A percentile compares a stretch with the other conserved stretches of the same genome.
phyloP scores from a whole-genome alignment of 2,888 invertebrate species.

The Acronicta aceris region DNA sequence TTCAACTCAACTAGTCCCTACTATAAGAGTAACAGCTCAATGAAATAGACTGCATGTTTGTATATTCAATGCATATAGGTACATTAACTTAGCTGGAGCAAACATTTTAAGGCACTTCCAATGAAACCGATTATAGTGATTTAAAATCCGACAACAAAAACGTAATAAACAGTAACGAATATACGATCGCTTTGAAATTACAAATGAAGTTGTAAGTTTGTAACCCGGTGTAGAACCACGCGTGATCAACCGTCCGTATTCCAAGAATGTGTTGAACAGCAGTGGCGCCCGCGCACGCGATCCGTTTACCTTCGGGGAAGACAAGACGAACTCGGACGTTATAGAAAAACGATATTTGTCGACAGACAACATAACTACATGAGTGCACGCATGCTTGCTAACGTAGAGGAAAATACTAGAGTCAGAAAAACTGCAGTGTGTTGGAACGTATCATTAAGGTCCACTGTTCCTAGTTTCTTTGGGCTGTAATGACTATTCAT shows the following conservation, averaged over 20 bases:
- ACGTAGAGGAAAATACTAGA: conserved; percentile 28
- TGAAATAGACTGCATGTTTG: too few relatives aligned
- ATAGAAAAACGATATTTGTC: conserved; percentile 58
- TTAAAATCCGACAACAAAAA: conserved; percentile 17
- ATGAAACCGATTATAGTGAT: conserved; percentile 11
- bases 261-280: conserved; percentile 61
- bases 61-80: too few relatives aligned
- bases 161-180: conserved; percentile 16
- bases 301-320: conserved; percentile 67
- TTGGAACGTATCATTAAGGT: conserved; percentile 30
- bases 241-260: conserved; percentile 51
- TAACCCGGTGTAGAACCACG: conserved; percentile 42
- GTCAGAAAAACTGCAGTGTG: conserved; percentile 9
- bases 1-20: too few relatives aligned
- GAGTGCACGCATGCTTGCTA: conserved; percentile 42
- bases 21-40: too few relatives aligned
- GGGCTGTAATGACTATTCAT: conserved; percentile 69
- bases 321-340: conserved; percentile 56
- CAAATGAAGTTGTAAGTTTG: conserved; percentile 35
- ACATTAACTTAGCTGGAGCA: too few relatives aligned
- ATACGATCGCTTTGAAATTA: conserved; percentile 7
- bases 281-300: conserved; percentile 64
- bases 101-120: background rate
- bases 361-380: conserved; percentile 42
- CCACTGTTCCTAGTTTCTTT: conserved; percentile 16